Evolutionary conservation across 2,113 vertebrate species (phyloP), one percentile per base, ranked within the genome.

Genomic region (Corydoras maculifer): DNA sequence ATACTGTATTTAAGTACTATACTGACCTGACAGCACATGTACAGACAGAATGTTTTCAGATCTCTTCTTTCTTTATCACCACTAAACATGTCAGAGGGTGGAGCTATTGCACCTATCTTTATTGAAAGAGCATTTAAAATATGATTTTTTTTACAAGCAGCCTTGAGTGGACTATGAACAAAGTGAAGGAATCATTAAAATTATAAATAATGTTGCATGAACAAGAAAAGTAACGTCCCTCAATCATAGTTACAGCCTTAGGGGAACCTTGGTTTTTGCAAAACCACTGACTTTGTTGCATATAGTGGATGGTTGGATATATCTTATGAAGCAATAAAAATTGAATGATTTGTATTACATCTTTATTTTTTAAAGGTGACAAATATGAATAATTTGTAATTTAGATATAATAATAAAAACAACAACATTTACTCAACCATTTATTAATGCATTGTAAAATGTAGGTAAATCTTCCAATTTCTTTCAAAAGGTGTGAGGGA

Each of bases 121-220:
- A 73, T 65, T 75, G 73, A 74, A 60, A 60, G 69, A 83, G 81
- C 74, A 78, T 82, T 78, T 80, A 53, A 85, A 84, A 85, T 83
- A 81, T 84, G 64, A 71, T 83, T 82, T 75, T 25, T 82, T 76
- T 83, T 68, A 73, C 77, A 68, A 74, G 70, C 50, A 76, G 77
- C 78, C 71, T 77, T 74, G 73, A 70, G 73, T 75, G 61, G n/a
- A 69, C 43, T 68, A 30, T 65, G 69, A 65, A 65, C 58, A 77
- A 73, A 82, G 73, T 72, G 59, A 51, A 78, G 10, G 73, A 74
- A 53, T 78, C 76, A 80, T 58, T 79, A 74, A 74, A 79, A 66
- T 59, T 77, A 82, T 84, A 78, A 78, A 85, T 82, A 80, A 82
- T 80, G 67, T 55, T 66, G 35, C 73, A 65, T 76, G 78, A 76